A percentile compares a stretch with the other conserved stretches of the same genome.
Evolutionary conservation across 2,797 vertebrate genomes (phyloP).

Genomic region (Chlorospingus semifuscus): DNA sequence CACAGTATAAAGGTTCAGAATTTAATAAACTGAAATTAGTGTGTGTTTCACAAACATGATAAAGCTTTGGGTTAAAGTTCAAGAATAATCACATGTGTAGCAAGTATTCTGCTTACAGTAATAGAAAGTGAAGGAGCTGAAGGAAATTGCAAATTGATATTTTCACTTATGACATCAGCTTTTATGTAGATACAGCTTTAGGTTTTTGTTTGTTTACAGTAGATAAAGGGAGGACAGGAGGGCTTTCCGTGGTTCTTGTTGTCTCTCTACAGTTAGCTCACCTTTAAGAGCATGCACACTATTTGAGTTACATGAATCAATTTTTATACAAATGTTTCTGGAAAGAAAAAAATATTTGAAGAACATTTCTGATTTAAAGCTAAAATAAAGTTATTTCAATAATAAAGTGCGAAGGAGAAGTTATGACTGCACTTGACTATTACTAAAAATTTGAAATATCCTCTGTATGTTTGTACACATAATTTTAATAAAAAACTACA

Average conservation of each 20-base stretch:
- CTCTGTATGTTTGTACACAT: neutral
- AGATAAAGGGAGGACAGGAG: neutral
- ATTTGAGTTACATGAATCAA: neutral
- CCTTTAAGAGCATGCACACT: neutral
- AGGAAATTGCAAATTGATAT: constrained; percentile 22
- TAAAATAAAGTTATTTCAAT: neutral
- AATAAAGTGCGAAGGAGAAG: neutral
- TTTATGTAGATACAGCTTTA: neutral
- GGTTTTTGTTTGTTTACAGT: neutral
- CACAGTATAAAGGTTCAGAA: neutral
- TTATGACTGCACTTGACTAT: neutral
- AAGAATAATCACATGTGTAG: neutral
- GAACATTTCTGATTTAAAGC: neutral
- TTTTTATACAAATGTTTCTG: neutral
- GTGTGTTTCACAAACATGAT: neutral
- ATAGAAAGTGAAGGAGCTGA: neutral
- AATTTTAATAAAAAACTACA: neutral
- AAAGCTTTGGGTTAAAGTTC: neutral
- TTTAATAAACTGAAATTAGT: neutral
- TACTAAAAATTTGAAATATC: neutral
- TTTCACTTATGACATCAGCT: neutral
- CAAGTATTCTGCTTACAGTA: neutral
- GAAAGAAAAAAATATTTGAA: neutral
- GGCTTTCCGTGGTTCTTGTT: neutral
- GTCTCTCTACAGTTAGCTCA: neutral